These are phyloP conservation scores for Drosophila paulistorum DNA, from an alignment of 1,140 invertebrate genomes.

Conservation along the genomic window DNA sequence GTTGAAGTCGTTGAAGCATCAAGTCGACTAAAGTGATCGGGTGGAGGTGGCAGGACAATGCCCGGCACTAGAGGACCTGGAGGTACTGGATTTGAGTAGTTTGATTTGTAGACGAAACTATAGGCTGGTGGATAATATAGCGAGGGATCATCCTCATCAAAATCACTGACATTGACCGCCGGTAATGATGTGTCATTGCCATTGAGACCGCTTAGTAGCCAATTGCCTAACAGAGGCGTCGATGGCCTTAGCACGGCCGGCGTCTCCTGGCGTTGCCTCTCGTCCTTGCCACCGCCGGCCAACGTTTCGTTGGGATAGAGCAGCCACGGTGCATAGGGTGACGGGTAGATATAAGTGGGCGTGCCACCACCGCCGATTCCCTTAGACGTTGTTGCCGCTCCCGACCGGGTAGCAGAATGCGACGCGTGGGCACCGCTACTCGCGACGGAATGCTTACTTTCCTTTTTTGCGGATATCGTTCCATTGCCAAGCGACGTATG, in stretches of 20 bases:
- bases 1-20: slow-evolving; percentile 23
- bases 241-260: slow-evolving; percentile 53
- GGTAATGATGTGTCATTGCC: slow-evolving; percentile 50
- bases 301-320: slow-evolving; percentile 73
- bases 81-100: slow-evolving; percentile 90
- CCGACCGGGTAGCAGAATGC: slow-evolving; percentile 79
- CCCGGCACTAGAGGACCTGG: slow-evolving; percentile 94
- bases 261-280: slow-evolving; percentile 1
- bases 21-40: slow-evolving; percentile 89
- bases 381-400: slow-evolving; percentile 70
- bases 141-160: slow-evolving; percentile 94
- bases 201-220: slow-evolving; percentile 67
- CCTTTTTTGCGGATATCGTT: slow-evolving; percentile 63
- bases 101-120: slow-evolving; percentile 91
- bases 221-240: slow-evolving; percentile 83
- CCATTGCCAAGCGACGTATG: slow-evolving; percentile 77
- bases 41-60: slow-evolving; percentile 93
- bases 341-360: slow-evolving; percentile 74
- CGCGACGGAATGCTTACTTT: slow-evolving; percentile 45
- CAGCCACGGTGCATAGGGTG: slow-evolving; percentile 76
- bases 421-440: slow-evolving; percentile 56
- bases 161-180: slow-evolving; percentile 83
- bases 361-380: slow-evolving; percentile 41
- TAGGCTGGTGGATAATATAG: slow-evolving; percentile 95
- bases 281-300: background rate